Conservation (phyloP, 2,888 invertebrate species). For the Halictus ligatus region DNA sequence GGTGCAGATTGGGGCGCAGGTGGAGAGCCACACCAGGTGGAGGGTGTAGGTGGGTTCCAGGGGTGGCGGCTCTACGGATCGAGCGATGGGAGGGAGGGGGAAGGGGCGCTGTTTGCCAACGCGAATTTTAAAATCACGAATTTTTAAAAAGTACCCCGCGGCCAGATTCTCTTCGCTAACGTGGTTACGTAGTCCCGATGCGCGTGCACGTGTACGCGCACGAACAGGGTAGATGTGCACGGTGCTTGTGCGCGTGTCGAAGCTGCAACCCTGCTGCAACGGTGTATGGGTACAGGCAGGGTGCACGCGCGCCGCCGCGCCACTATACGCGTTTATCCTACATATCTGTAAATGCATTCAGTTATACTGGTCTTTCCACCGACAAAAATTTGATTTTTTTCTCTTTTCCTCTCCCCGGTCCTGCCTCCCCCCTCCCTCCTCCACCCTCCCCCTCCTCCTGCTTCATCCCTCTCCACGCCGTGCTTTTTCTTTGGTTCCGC, state of each 20-base stretch:
- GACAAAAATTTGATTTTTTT: conserved; percentile 67
- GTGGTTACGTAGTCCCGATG: conserved; percentile 72
- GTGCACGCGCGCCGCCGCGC: conserved; percentile 31
- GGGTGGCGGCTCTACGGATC: conserved; percentile 66
- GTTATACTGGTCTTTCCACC: conserved; percentile 66
- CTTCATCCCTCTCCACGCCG: conserved; percentile 2
- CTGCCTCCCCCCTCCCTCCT: neutral
- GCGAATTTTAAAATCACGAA: conserved; percentile 81
- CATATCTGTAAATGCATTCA: conserved; percentile 73
- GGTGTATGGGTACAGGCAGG: conserved; percentile 11
- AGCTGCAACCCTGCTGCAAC: neutral
- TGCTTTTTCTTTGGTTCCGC: conserved; percentile 61
- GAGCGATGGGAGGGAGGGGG: conserved; percentile 40
- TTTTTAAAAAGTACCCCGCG: conserved; percentile 77
- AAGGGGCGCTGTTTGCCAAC: conserved; percentile 78
- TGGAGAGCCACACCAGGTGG: conserved; percentile 46
- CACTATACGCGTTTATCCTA: conserved; percentile 70
- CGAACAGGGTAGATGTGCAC: neutral
- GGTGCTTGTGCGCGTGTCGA: neutral
- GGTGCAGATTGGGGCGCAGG: conserved; percentile 64
- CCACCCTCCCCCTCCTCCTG: too few species aligned
- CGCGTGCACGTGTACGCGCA: conserved; percentile 45
- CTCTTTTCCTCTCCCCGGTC: conserved; percentile 32
- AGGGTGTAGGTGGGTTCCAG: conserved; percentile 49
- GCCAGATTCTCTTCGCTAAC: conserved; percentile 75